These are phyloP conservation scores for Ypsolopha sequella DNA, from an alignment of 2,888 invertebrate genomes.

Conservation along the genomic window DNA sequence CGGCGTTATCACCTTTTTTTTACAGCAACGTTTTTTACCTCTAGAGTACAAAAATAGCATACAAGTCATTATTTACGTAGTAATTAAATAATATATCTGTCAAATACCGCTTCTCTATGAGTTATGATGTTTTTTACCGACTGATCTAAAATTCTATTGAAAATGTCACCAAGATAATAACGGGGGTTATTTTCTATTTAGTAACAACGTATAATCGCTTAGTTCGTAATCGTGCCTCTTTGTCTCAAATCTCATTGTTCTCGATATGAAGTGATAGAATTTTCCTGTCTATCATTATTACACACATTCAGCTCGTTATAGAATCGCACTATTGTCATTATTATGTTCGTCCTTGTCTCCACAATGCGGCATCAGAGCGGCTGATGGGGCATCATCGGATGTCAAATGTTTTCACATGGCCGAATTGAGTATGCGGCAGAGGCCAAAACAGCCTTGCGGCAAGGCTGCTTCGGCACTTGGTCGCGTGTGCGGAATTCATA, in stretches of 20 bases:
- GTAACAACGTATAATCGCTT: background rate
- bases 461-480: conserved; percentile 48
- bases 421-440: conserved; percentile 12
- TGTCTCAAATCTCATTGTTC: background rate
- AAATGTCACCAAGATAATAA: no score
- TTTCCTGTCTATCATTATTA: background rate
- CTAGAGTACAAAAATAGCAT: no score
- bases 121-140: no score
- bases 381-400: conserved; percentile 1
- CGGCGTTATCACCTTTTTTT: no score
- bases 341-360: background rate
- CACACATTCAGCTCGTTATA: background rate
- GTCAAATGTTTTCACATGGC: conserved; percentile 3
- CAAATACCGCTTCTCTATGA: no score
- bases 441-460: conserved; percentile 49
- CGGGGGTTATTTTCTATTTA: background rate
- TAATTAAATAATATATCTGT: no score
- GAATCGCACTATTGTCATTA: background rate
- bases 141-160: no score
- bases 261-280: background rate
- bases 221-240: background rate
- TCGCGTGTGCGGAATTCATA: conserved; percentile 46
- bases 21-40: no score
- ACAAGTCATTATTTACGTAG: no score
- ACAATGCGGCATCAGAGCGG: background rate